Percentiles rank a stretch among this genome's conserved stretches.
Evolutionary conservation across 2,888 invertebrate genomes (phyloP).

Genomic region (Drosophila phalerata): DNA sequence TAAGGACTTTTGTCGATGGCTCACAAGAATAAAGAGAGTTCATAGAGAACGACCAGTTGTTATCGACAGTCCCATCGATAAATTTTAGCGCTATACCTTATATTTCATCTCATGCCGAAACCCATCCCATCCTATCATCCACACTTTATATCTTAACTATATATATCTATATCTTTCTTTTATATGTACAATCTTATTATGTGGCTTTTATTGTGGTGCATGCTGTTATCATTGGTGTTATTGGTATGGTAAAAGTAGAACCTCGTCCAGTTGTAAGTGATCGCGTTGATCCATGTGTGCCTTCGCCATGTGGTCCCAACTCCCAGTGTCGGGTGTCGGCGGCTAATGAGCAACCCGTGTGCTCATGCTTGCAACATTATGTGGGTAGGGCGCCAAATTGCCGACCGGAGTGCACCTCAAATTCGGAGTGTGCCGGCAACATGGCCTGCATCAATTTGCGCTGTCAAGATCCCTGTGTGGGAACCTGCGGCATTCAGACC

Average conservation of each 20-base stretch:
- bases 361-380: slow-evolving; percentile 90
- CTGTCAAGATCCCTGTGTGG: slow-evolving; percentile 93
- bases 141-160: slow-evolving; percentile 23
- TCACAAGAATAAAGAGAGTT: neutral
- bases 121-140: slow-evolving; percentile 28
- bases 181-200: slow-evolving; percentile 65
- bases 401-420: slow-evolving; percentile 91
- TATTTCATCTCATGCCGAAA: slow-evolving; percentile 20
- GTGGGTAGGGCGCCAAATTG: slow-evolving; percentile 94
- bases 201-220: slow-evolving; percentile 76
- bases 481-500: slow-evolving; percentile 93
- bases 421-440: slow-evolving; percentile 92
- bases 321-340: slow-evolving; percentile 89
- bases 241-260: slow-evolving; percentile 71
- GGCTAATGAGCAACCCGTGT: slow-evolving; percentile 90
- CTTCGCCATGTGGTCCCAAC: slow-evolving; percentile 92
- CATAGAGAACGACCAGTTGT: neutral
- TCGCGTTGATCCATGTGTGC: slow-evolving; percentile 88
- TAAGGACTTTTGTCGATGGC: too few species aligned
- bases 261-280: slow-evolving; percentile 74
- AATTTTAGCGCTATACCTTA: slow-evolving; percentile 14
- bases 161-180: slow-evolving; percentile 54
- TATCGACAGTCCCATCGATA: neutral
- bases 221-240: slow-evolving; percentile 47
- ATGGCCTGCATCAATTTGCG: slow-evolving; percentile 93